phyloP scores from a whole-genome alignment of 2,113 vertebrate genomes.

The Lathamus discolor region DNA sequence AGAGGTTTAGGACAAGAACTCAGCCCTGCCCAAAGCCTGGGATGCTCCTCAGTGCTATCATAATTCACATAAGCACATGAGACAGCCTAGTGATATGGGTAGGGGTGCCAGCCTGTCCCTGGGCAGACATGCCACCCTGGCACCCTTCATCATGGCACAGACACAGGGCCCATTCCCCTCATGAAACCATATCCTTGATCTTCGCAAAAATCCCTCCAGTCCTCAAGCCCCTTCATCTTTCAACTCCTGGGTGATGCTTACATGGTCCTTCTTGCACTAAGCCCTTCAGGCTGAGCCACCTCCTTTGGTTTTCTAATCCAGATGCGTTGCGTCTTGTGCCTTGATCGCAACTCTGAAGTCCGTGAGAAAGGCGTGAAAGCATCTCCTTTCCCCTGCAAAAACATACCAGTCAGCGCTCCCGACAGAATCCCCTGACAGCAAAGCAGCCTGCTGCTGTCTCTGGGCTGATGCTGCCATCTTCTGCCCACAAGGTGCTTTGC shows the following conservation, averaged over 20 bases:
- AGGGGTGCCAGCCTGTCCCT: background rate
- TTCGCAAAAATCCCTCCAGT: background rate
- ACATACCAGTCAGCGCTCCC: accelerated
- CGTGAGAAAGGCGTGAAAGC: background rate
- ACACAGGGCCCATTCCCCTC: background rate
- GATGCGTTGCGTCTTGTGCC: accelerated
- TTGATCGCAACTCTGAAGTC: background rate
- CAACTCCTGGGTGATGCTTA: accelerated
- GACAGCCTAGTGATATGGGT: accelerated
- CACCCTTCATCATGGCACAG: background rate
- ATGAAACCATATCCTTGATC: background rate
- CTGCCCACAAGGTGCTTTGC: background rate
- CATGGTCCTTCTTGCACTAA: accelerated
- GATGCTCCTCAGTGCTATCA: background rate
- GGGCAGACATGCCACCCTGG: background rate
- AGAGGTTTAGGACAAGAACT: background rate
- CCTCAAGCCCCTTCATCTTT: background rate
- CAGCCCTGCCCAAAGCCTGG: background rate
- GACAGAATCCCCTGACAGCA: accelerated
- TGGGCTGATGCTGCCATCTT: constrained; percentile 56
- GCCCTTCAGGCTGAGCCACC: background rate
- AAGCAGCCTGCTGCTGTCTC: background rate
- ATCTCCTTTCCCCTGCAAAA: background rate
- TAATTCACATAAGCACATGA: background rate
- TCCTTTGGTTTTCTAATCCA: background rate